Evolutionary conservation across 2,888 invertebrate genomes (phyloP).

Genomic region (Cantharis lateralis): DNA sequence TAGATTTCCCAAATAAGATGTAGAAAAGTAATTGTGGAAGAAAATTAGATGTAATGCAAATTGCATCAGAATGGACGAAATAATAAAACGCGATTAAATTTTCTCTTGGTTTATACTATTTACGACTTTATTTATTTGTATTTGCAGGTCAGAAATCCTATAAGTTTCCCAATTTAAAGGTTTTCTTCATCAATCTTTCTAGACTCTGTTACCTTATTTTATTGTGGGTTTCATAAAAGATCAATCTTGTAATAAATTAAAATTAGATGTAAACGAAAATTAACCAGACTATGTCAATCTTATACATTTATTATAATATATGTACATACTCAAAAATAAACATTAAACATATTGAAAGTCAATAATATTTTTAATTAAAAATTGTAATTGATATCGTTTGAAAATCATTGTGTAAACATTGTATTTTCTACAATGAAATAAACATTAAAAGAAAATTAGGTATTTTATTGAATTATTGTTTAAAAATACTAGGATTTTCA

Average conservation of each 20-base stretch:
- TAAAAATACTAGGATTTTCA: background rate
- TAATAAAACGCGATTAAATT: background rate
- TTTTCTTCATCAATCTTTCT: background rate
- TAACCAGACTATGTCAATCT: background rate
- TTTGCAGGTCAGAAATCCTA: background rate
- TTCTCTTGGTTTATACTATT: background rate
- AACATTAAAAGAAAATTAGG: background rate
- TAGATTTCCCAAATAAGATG: constrained; percentile 23
- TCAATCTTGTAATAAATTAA: background rate
- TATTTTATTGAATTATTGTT: background rate
- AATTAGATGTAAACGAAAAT: background rate
- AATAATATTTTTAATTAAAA: background rate
- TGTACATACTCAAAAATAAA: too few species aligned
- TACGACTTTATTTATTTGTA: background rate
- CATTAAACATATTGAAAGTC: too few species aligned
- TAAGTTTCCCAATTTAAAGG: background rate
- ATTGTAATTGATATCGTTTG: background rate
- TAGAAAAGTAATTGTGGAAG: constrained; percentile 4
- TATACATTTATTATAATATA: too few species aligned
- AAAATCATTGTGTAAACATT: background rate
- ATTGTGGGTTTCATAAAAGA: background rate
- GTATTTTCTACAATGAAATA: background rate
- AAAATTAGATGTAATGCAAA: constrained; percentile 14
- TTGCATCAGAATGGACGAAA: background rate
- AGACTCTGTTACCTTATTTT: background rate